Base-by-base conservation (phyloP, 2,113 vertebrate genomes). In the Barbus barbus region DNA sequence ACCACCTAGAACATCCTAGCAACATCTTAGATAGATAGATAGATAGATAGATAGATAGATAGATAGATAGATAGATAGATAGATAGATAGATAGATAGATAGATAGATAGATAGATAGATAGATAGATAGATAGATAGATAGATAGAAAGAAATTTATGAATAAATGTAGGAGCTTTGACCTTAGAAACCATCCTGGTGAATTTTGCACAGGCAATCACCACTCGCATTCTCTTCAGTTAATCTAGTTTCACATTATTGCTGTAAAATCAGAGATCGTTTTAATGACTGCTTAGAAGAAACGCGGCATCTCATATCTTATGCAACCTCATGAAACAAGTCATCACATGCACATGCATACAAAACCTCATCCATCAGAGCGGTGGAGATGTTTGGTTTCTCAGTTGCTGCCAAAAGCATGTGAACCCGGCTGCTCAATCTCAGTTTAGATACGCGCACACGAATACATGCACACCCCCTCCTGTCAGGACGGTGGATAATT, bases 401-500 rank as follows among this genome's bases (percentile, higher is more conserved):
- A 67, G 7, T 56, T 67, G 60, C 20, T 67, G 44, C 60, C 73
- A 53, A 81, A 78, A 28, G 63, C 26, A 83, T 83, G 73, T 48
- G 44, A 83, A 81, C 73, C 67, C 61, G 69, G 78, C 67, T 78
- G 78, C 72, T 80, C 72, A 82, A 41, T 77, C 80, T 78, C 56
- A 81, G 58, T 51, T 28, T 56, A 24, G 67, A 63, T 51, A 73
- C 78, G 48, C 63, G 67, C 84, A 83, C 31, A 16, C 44, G 2
- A 56, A 81, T 73, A 77, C 41, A 77, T 67, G 36, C 78, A 75
- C 82, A 81, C 41, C 13, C 74, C 78, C 13, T 78, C 63, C 82
- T 86, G 85, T 86, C 85, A 88, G 78, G 58, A 44, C 28, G 36
- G 38, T 78, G 82, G 87, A 86, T 88, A 88, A 88, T 88, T 88